These are phyloP conservation scores for Otolemur crassicaudatus DNA, from an alignment of 2,797 vertebrate species.

Conservation along the genomic window DNA sequence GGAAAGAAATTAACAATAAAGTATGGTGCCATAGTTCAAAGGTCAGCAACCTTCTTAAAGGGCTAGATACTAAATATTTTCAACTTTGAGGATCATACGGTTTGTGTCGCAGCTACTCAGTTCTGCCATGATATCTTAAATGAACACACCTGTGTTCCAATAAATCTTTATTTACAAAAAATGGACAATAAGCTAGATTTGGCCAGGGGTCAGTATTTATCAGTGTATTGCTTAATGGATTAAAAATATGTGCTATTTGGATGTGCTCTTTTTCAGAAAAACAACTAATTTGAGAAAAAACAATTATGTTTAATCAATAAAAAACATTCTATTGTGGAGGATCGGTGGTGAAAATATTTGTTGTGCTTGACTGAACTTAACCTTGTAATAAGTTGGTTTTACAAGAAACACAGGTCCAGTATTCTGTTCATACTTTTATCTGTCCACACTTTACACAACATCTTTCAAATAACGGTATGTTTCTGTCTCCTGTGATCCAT, in stretches of 20 bases:
- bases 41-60: background rate
- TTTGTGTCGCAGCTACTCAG: no score
- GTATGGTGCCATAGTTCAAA: background rate
- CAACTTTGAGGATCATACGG: background rate
- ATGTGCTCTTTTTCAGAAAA: background rate
- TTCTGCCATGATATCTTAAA: background rate
- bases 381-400: background rate
- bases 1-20: background rate
- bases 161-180: background rate
- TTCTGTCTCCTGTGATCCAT: background rate
- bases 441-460: background rate
- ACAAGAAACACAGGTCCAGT: background rate
- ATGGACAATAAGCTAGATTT: background rate
- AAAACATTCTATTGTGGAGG: background rate
- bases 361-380: background rate
- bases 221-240: background rate
- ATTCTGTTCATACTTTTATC: background rate
- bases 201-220: background rate
- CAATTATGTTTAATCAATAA: slow-evolving; percentile 15
- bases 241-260: background rate
- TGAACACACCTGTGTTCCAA: background rate
- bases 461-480: background rate
- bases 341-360: background rate
- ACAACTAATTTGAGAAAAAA: background rate
- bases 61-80: background rate